These are phyloP conservation scores for Semnornis frantzii DNA, from an alignment of 2,113 vertebrate genomes.

Conservation along the genomic window DNA sequence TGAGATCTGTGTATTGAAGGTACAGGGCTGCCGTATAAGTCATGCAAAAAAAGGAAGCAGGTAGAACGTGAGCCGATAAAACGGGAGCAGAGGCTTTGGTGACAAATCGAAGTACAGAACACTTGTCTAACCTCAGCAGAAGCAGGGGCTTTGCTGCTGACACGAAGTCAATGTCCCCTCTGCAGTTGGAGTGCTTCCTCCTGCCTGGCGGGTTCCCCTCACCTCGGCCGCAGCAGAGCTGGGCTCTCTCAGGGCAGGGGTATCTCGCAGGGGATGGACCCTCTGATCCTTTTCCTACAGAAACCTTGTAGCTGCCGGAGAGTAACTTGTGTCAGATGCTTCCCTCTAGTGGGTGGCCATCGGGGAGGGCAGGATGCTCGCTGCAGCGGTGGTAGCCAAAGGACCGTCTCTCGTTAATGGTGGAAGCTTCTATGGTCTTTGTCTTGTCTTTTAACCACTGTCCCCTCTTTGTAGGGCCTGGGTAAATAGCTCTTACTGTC, in stretches of 20 bases:
- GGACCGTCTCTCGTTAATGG: background rate
- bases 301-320: background rate
- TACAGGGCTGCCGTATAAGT: background rate
- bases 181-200: background rate
- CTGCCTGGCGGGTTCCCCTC: accelerated
- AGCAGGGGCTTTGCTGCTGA: background rate
- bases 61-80: background rate
- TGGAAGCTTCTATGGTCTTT: background rate
- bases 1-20: accelerated
- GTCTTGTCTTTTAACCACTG: accelerated
- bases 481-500: background rate
- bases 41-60: background rate
- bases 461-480: accelerated
- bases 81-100: background rate
- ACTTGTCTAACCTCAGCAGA: no score
- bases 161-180: accelerated
- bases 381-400: accelerated
- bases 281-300: background rate
- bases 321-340: background rate
- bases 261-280: accelerated
- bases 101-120: background rate
- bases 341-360: background rate
- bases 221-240: background rate
- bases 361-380: background rate
- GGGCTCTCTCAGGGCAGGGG: background rate